Conservation (phyloP, 2,888 invertebrate genomes). For the Sphaerophoria taeniata region DNA sequence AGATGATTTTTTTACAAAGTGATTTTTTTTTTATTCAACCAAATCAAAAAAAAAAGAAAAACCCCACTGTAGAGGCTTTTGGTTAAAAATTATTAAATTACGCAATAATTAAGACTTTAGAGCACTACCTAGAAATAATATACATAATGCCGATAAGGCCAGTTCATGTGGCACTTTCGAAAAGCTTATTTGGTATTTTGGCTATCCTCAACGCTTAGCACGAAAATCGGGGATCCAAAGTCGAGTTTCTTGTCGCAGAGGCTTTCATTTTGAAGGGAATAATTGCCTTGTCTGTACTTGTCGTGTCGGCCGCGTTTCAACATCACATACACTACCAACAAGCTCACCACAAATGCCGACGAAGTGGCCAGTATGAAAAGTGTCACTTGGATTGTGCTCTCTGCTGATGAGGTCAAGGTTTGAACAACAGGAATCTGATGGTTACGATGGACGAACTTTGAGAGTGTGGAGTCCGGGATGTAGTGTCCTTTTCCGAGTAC, state of each 20-base stretch:
- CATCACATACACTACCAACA: slow-evolving; percentile 89
- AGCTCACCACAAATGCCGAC: slow-evolving; percentile 91
- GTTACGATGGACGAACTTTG: slow-evolving; percentile 85
- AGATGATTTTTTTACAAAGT: not conserved
- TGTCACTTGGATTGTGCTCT: slow-evolving; percentile 87
- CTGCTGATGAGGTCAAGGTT: slow-evolving; percentile 82
- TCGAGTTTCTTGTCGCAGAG: slow-evolving; percentile 79
- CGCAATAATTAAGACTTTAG: not conserved
- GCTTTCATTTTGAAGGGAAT: slow-evolving; percentile 60
- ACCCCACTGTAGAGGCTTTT: not conserved
- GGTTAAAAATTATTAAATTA: slow-evolving; percentile 10
- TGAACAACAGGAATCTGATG: slow-evolving; percentile 77
- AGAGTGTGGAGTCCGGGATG: slow-evolving; percentile 86
- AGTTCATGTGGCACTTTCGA: not conserved
- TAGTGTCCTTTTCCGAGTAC: slow-evolving; percentile 81
- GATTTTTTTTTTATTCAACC: not conserved
- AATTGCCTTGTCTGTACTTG: slow-evolving; percentile 57
- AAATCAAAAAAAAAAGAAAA: not conserved
- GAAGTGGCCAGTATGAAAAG: slow-evolving; percentile 90
- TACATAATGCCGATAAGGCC: slow-evolving; percentile 7
- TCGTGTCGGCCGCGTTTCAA: slow-evolving; percentile 86
- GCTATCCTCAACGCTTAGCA: slow-evolving; percentile 79
- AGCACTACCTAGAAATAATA: slow-evolving; percentile 18
- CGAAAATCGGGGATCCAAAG: slow-evolving; percentile 82
- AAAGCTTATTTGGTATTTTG: slow-evolving; percentile 48